Conservation (phyloP, 2,888 invertebrate species). For the Pecten maximus region DNA sequence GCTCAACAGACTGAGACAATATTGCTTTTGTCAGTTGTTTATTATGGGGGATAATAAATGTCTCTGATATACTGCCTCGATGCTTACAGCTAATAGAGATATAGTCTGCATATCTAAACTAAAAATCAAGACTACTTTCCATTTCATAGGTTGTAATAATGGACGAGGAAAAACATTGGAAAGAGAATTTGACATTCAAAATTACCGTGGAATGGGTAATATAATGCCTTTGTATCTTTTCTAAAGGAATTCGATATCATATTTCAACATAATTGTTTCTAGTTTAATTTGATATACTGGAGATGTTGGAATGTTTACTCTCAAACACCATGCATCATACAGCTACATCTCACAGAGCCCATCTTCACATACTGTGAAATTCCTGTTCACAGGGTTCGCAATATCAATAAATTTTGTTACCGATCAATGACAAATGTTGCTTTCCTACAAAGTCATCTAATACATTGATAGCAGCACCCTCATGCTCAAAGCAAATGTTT, state of each 20-base stretch:
- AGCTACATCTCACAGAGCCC: not conserved
- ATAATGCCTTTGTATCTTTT: not conserved
- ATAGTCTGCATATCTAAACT: not conserved
- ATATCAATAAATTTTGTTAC: not conserved
- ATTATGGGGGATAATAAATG: not conserved
- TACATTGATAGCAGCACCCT: not conserved
- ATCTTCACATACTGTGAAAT: not conserved
- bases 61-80: not conserved
- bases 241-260: conserved; percentile 4
- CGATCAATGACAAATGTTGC: not conserved
- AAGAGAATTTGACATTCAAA: conserved; percentile 2
- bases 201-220: not conserved
- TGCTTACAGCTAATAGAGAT: not conserved
- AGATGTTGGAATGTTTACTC: not conserved
- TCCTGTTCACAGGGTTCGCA: not conserved
- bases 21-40: conserved; percentile 6
- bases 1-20: conserved; percentile 20
- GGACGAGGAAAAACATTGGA: not conserved
- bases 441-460: not conserved
- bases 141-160: conserved; percentile 20
- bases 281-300: conserved; percentile 15
- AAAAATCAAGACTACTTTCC: not conserved
- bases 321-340: not conserved
- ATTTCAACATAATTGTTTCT: not conserved
- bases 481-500: not conserved